Conservation (phyloP, 2,113 vertebrate genomes). For the Macquaria australasica region DNA sequence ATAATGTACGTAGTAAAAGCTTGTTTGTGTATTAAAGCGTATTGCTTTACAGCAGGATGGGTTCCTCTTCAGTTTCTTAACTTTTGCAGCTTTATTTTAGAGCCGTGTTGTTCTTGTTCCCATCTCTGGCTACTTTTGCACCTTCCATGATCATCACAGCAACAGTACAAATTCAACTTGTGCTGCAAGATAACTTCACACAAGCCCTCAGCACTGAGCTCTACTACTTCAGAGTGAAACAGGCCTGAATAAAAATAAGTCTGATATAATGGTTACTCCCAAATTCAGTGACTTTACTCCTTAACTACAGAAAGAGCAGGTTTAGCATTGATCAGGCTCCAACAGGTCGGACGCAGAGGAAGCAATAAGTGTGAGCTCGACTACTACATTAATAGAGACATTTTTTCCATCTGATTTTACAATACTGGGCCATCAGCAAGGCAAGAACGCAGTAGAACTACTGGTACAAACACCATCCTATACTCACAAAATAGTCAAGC, state of each 20-base stretch:
- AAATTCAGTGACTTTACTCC: not conserved
- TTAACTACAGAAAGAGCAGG: not conserved
- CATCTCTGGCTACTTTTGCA: not conserved
- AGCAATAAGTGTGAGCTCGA: too few species aligned
- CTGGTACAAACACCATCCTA: too few species aligned
- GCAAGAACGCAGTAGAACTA: too few species aligned
- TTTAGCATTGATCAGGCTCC: too few species aligned
- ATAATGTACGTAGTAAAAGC: not conserved
- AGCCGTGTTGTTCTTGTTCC: not conserved
- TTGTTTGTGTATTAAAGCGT: not conserved
- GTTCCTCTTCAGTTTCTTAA: not conserved
- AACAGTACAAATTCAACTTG: not conserved
- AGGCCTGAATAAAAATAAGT: not conserved
- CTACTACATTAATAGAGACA: too few species aligned
- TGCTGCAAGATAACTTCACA: not conserved
- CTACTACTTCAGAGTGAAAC: not conserved
- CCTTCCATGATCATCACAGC: not conserved
- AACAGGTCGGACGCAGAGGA: too few species aligned
- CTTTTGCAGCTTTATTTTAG: not conserved
- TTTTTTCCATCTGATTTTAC: too few species aligned
- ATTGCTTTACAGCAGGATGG: not conserved
- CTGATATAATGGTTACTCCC: not conserved
- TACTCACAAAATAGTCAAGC: too few species aligned
- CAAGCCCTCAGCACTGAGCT: not conserved
- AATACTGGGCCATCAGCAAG: too few species aligned